Evolutionary conservation across 2,797 vertebrate species (phyloP).

Genomic region (Bovichtus variegatus): DNA sequence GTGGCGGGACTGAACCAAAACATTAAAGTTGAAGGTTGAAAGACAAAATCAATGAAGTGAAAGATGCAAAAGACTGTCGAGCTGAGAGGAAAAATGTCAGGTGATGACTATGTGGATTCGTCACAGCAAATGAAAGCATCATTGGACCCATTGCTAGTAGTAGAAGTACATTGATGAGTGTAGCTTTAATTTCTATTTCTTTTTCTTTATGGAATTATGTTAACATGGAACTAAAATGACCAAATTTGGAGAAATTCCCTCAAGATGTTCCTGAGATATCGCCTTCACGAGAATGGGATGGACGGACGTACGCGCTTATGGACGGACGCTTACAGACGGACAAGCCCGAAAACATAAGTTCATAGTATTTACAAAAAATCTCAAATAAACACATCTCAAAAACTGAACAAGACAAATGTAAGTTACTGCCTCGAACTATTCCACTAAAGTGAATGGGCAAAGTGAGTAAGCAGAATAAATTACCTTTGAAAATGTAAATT

Average conservation of each 20-base stretch:
- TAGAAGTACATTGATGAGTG: background rate
- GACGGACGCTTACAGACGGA: too few relatives aligned
- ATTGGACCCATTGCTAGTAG: background rate
- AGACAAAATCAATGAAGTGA: background rate
- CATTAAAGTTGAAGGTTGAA: too few relatives aligned
- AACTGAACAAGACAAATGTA: conserved; percentile 22
- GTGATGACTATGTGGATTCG: background rate
- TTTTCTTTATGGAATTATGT: conserved; percentile 1
- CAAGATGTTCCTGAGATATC: too few relatives aligned
- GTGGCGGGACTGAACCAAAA: background rate
- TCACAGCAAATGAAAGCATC: background rate
- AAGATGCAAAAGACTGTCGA: too few relatives aligned
- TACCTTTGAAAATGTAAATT: conserved; percentile 49
- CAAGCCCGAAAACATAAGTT: too few relatives aligned
- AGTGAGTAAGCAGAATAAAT: conserved; percentile 38
- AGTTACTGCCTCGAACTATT: conserved; percentile 28
- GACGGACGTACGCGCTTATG: too few relatives aligned
- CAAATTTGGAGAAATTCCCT: background rate
- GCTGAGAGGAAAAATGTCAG: too few relatives aligned
- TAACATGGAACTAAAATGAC: too few relatives aligned
- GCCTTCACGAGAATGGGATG: too few relatives aligned
- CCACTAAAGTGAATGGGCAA: conserved; percentile 17
- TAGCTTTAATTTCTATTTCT: conserved; percentile 1
- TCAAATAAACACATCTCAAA: conserved; percentile 13
- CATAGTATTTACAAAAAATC: background rate